Evolutionary conservation across 2,888 invertebrate species (phyloP), one percentile per base, ranked within the genome.

Genomic region (Ophion obscuratus): DNA sequence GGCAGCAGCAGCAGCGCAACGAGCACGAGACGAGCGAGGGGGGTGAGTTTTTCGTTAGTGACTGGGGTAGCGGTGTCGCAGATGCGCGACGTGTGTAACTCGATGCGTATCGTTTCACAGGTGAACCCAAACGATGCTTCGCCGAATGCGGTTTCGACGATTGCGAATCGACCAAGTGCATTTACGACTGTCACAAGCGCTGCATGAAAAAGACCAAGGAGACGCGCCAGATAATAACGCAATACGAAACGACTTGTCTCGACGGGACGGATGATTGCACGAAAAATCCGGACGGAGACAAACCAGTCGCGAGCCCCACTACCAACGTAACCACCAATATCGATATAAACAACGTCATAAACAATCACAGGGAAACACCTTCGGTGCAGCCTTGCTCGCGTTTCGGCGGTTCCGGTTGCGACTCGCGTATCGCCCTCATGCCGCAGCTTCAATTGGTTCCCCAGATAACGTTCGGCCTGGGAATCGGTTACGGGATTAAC

Each of bases 241-340:
- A 93, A 77, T 91, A 91, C 40, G 92, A 91, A 27, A 88, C 83
- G 44, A 89, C 91, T 2, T 92, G 93, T 47, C 47, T 3, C 14
- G 14, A 47, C 14, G 47, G 47, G 47, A 47, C 87, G 4, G 85
- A 79, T 31, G 84, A 89, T 24, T 91, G 91, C 64, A 75, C 75
- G 4, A 81, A 88, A 36, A 76, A 77, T 10, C 11, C 27, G 3
- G 64, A 27, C 9, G 7, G 40, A 40, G 40, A 40, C 1, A 81
- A 70, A 7, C 14, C n/a, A 9, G 31, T 53, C 0, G 61, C 68
- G 5, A 44, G 73, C 17, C 74, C 84, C 2, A 82, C 86, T 6
- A 86, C 89, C 0, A 92, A 93, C 40, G 88, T 93, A 64, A 92
- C 92, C 0, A 92, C 92, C 0, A 92, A 90, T 47, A 90, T 94